Percentiles rank a stretch among this genome's conserved stretches.
phyloP scores from a whole-genome alignment of 2,888 invertebrate genomes.

The Scaptomyza polygonia region DNA sequence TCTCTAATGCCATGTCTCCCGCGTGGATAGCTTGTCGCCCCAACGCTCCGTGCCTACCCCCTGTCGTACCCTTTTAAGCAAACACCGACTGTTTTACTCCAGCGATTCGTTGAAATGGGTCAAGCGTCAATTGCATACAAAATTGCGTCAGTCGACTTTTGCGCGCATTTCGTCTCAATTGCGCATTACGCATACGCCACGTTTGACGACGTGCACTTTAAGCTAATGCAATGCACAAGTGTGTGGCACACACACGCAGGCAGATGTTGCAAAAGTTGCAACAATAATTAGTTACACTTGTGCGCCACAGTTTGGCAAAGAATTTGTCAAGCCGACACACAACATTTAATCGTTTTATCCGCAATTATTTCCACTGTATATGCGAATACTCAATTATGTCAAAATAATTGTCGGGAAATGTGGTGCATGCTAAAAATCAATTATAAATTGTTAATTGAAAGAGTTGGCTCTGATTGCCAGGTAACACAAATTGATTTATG shows the following conservation, averaged over 20 bases:
- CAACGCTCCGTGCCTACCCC: too few species aligned
- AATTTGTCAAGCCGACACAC: not conserved
- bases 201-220: conserved; percentile 44
- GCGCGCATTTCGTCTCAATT: conserved; percentile 27
- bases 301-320: conserved; percentile 14
- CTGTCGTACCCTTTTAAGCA: not conserved
- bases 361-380: not conserved
- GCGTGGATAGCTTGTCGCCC: not conserved
- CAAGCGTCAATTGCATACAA: conserved; percentile 52
- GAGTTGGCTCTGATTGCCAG: conserved; percentile 36
- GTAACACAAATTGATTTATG: conserved; percentile 60
- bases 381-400: not conserved
- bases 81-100: not conserved
- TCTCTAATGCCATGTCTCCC: not conserved
- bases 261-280: conserved; percentile 1
- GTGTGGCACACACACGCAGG: conserved; percentile 22
- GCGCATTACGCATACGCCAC: conserved; percentile 58
- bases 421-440: conserved; percentile 37
- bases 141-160: conserved; percentile 37
- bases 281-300: conserved; percentile 46
- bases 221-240: conserved; percentile 65
- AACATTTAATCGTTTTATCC: not conserved
- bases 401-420: not conserved
- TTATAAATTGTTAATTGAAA: conserved; percentile 61
- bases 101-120: conserved; percentile 42